Conservation (phyloP, 2,113 vertebrate species). For the Bucco capensis region DNA sequence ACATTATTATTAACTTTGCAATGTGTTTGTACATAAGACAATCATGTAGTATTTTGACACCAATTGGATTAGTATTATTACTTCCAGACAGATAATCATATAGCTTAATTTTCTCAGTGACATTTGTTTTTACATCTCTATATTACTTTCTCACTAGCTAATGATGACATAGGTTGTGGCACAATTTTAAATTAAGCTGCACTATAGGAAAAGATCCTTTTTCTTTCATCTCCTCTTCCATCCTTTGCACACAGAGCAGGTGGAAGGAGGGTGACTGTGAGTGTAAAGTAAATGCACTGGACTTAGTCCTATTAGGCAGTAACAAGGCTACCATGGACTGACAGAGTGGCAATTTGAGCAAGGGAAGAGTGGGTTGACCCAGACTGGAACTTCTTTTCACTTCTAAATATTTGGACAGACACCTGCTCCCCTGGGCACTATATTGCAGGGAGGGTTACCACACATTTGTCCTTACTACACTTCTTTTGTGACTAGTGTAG, state of each 20-base stretch:
- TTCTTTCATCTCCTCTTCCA: neutral
- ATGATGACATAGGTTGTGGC: neutral
- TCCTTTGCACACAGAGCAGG: neutral
- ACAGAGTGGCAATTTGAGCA: neutral
- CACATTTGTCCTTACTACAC: neutral
- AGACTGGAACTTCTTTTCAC: neutral
- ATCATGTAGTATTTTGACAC: neutral
- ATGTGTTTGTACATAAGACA: neutral
- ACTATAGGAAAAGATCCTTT: neutral
- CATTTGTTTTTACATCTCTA: neutral
- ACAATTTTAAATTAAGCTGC: neutral
- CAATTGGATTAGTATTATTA: neutral
- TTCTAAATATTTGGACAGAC: neutral
- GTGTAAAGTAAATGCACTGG: neutral
- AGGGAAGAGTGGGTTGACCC: neutral
- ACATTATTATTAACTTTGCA: neutral
- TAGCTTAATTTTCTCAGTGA: neutral
- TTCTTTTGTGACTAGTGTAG: neutral
- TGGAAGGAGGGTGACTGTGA: neutral
- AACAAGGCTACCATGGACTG: neutral
- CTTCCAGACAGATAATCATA: neutral
- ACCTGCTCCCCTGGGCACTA: neutral
- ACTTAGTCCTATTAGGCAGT: neutral
- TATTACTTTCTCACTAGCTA: neutral
- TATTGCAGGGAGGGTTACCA: neutral